phyloP scores from a whole-genome alignment of 2,797 vertebrate species.

The Peromyscus eremicus region DNA sequence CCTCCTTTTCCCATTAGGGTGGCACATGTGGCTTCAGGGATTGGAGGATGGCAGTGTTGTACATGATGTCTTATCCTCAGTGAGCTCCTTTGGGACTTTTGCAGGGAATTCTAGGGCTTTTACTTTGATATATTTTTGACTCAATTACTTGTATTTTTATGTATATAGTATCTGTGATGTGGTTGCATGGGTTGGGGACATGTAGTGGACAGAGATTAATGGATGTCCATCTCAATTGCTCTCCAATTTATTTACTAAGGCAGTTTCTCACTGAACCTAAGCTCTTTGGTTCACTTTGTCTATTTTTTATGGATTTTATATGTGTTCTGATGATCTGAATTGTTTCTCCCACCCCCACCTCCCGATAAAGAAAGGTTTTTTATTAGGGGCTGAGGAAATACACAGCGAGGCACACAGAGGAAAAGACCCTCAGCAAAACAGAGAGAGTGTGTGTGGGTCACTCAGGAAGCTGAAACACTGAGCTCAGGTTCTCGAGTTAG shows the following conservation, averaged over 20 bases:
- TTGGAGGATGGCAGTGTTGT: background rate
- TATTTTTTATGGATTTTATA: background rate
- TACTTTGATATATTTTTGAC: background rate
- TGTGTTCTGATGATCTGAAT: background rate
- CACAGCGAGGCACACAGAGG: background rate
- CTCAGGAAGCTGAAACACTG: background rate
- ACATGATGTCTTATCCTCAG: background rate
- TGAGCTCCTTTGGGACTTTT: background rate
- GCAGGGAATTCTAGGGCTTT: constrained; percentile 3
- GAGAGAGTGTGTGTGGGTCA: background rate
- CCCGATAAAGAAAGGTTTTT: background rate
- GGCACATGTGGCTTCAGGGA: background rate
- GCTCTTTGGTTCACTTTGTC: background rate
- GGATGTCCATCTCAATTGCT: background rate
- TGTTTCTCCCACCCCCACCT: background rate
- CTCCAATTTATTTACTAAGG: background rate
- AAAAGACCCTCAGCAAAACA: background rate
- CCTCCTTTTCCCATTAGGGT: background rate
- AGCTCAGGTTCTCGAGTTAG: background rate
- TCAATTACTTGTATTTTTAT: background rate
- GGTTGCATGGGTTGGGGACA: background rate
- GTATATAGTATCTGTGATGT: background rate
- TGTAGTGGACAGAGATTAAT: background rate
- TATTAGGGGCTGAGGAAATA: background rate
- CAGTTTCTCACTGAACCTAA: background rate